Evolutionary conservation across 2,888 invertebrate species (phyloP).

Genomic region (Agrilus mali): DNA sequence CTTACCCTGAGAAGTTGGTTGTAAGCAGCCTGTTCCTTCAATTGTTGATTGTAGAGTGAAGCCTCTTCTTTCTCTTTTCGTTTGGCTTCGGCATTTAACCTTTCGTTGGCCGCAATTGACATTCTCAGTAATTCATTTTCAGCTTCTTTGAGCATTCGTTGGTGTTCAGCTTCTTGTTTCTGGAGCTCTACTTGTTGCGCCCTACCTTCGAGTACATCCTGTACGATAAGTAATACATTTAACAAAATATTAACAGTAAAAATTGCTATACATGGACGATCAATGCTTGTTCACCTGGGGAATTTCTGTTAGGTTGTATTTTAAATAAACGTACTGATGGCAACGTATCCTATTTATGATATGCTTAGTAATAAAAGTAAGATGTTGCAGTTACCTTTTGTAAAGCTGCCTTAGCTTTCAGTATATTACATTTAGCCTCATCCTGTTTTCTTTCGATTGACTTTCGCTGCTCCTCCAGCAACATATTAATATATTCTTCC

Average conservation of each 20-base stretch:
- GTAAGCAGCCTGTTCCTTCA: constrained; percentile 31
- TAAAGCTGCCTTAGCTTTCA: constrained; percentile 23
- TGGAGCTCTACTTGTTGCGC: constrained; percentile 27
- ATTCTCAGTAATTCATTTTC: constrained; percentile 27
- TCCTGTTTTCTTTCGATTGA: constrained; percentile 24
- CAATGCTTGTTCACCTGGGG: no score
- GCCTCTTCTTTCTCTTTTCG: constrained; percentile 20
- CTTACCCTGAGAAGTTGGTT: constrained; percentile 27
- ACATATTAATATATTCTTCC: constrained; percentile 21
- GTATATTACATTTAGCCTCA: constrained; percentile 24
- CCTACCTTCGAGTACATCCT: constrained; percentile 27
- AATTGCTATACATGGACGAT: no score
- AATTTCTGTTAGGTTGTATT: no score
- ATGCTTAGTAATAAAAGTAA: background rate
- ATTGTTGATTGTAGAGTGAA: constrained; percentile 26
- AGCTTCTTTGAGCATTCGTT: constrained; percentile 22
- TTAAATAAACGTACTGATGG: no score
- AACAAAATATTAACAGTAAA: no score
- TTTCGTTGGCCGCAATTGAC: constrained; percentile 24
- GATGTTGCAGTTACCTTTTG: constrained; percentile 17
- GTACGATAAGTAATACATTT: constrained; percentile 6
- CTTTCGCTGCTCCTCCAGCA: constrained; percentile 22
- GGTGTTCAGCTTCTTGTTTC: constrained; percentile 22
- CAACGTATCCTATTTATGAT: no score
- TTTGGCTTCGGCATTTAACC: constrained; percentile 26